phyloP scores from a whole-genome alignment of 2,113 vertebrate species.

The Mus pahari region DNA sequence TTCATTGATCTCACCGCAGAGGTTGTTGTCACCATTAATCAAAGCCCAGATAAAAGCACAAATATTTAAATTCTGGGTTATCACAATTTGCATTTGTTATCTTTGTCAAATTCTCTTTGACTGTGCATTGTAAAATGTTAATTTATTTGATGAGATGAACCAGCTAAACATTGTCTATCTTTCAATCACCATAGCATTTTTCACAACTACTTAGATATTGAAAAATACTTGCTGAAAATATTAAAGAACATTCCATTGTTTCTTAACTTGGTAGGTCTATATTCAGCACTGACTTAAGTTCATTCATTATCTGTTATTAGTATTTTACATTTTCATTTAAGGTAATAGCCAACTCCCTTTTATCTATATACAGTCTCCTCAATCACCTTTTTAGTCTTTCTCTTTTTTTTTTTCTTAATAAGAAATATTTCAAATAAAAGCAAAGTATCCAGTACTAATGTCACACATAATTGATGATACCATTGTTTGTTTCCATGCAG shows the following conservation, averaged over 20 bases:
- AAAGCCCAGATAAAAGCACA: slow-evolving; percentile 51
- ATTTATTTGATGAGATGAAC: slow-evolving; percentile 82
- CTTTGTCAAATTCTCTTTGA: slow-evolving; percentile 77
- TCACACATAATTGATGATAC: neutral
- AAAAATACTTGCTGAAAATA: slow-evolving; percentile 19
- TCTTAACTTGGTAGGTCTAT: neutral
- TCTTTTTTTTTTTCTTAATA: neutral
- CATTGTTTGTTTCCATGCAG: neutral
- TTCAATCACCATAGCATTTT: slow-evolving; percentile 89
- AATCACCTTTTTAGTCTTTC: neutral
- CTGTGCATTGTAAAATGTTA: slow-evolving; percentile 79
- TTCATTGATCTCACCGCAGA: slow-evolving; percentile 61
- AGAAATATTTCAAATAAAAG: neutral
- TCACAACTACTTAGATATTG: slow-evolving; percentile 84
- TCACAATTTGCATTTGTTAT: slow-evolving; percentile 71
- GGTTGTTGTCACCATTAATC: slow-evolving; percentile 62
- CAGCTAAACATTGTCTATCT: slow-evolving; percentile 84
- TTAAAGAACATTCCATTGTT: neutral
- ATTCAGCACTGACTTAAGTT: neutral
- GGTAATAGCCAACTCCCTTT: neutral
- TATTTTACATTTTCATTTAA: neutral
- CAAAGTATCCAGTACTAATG: neutral
- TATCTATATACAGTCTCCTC: neutral
- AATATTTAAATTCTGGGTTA: slow-evolving; percentile 48
- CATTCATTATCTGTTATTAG: neutral